Evolutionary conservation across 2,113 vertebrate genomes (phyloP).

Genomic region (Callipepla squamata): DNA sequence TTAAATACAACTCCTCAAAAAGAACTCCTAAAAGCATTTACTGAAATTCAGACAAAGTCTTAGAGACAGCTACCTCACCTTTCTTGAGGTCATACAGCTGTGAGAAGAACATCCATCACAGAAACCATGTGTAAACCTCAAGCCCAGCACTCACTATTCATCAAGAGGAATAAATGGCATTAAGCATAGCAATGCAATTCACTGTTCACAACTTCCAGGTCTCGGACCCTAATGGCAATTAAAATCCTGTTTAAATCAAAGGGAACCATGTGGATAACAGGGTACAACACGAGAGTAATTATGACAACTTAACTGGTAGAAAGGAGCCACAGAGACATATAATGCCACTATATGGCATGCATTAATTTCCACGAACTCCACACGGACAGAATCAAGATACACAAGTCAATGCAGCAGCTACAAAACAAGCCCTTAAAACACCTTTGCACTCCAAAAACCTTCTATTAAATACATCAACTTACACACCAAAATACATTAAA

Average conservation of each 20-base stretch:
- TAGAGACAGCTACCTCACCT: background rate
- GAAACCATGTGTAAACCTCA: background rate
- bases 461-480: background rate
- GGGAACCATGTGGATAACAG: background rate
- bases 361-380: background rate
- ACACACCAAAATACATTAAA: no score
- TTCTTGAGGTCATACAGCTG: background rate
- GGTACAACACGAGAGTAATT: background rate
- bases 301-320: background rate
- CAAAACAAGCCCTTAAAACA: background rate
- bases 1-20: background rate
- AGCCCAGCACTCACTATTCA: background rate
- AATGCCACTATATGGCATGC: rapidly evolving
- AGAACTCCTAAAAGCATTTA: background rate
- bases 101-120: background rate
- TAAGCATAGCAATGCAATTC: background rate
- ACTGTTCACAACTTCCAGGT: background rate
- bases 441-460: background rate
- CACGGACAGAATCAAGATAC: background rate
- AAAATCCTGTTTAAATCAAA: background rate
- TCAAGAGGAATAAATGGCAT: background rate
- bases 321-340: background rate
- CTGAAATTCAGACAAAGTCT: background rate
- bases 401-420: background rate
- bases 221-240: background rate